A percentile compares a stretch with the other conserved stretches of the same genome.
phyloP scores from a whole-genome alignment of 1,140 invertebrate genomes.

The Drosophila nigrodunni region DNA sequence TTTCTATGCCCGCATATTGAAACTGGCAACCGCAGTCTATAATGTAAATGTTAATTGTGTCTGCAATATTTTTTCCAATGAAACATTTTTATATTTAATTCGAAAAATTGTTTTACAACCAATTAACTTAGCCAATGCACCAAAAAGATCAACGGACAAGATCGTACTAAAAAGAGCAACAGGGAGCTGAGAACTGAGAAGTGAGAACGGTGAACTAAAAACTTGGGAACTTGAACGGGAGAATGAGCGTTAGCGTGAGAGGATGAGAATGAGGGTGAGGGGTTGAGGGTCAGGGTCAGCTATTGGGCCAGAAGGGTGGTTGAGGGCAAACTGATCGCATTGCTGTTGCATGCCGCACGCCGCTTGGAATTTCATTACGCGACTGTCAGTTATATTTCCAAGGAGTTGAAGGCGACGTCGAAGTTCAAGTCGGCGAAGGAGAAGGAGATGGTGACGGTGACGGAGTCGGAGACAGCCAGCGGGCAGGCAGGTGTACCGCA shows the following conservation, averaged over 20 bases:
- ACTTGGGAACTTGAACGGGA: constrained; percentile 21
- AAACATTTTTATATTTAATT: constrained; percentile 83
- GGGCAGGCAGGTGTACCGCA: constrained; percentile 71
- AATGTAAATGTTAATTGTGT: constrained; percentile 54
- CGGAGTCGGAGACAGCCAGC: constrained; percentile 47
- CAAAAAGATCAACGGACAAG: constrained; percentile 83
- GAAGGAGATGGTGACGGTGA: constrained; percentile 8
- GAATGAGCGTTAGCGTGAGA: constrained; percentile 13
- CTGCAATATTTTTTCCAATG: constrained; percentile 77
- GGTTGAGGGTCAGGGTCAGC: constrained; percentile 17
- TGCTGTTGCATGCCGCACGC: constrained; percentile 60
- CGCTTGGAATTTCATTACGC: constrained; percentile 73
- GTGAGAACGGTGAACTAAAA: constrained; percentile 4
- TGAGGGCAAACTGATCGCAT: constrained; percentile 40
- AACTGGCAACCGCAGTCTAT: constrained; percentile 19
- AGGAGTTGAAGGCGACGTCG: not conserved
- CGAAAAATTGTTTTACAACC: constrained; percentile 83
- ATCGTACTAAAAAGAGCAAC: constrained; percentile 50
- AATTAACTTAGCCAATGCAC: constrained; percentile 83
- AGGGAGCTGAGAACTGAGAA: constrained; percentile 30
- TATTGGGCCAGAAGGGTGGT: constrained; percentile 4
- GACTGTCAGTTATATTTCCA: constrained; percentile 48
- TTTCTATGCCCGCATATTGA: constrained; percentile 62
- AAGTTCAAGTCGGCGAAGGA: not conserved
- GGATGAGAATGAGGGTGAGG: constrained; percentile 8